Base-by-base conservation (phyloP, 2,797 vertebrate genomes). In the Phylloscopus collybita region DNA sequence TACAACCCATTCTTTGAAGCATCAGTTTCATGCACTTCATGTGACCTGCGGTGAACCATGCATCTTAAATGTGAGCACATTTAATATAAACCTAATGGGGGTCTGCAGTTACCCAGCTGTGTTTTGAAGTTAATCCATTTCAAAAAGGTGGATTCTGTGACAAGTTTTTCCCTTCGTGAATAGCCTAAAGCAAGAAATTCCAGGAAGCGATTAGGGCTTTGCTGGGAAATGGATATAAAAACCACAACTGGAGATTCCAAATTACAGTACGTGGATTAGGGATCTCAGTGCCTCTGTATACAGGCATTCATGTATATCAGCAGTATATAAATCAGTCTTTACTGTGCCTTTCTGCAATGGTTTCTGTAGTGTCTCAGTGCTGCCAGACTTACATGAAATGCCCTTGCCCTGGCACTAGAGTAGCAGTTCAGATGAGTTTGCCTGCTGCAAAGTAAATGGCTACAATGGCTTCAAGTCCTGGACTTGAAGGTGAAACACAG, bases 231-330 rank as follows among this genome's bases (percentile, higher is more conserved):
- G 6, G 29, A 54, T n/a, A 36, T 2, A 66, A 86, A 80, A 88
- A 15, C 2, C 8, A 51, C 22, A 82, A 18, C 10, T 59, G 44
- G 34, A 59, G 29, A 78, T 20, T 50, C 20, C 40, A 92, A 79
- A 64, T 51, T 11, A 60, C 16, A 62, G 21, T 59, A 54, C 18
- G 25, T 5, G 8, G 23, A 80, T 57, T 8, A 83, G 6, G 17
- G 20, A 71, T 42, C 44, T 71, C 40, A 47, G 6, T 13, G 17
- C 13, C 72, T 54, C n/a, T 56, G 30, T n/a, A 22, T 4, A 50
- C 5, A 72, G 13, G 25, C 15, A 42, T 32, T 60, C 23, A 22
- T 0, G 1, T 16, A 25, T 7, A 45, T 1, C 22, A 36, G n/a
- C 20, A 62, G 47, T 49, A 49, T 49, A 13, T 13, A 23, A 1